Base-by-base conservation (phyloP, 1,140 invertebrate genomes). In the Philotrypesis tridentata region DNA sequence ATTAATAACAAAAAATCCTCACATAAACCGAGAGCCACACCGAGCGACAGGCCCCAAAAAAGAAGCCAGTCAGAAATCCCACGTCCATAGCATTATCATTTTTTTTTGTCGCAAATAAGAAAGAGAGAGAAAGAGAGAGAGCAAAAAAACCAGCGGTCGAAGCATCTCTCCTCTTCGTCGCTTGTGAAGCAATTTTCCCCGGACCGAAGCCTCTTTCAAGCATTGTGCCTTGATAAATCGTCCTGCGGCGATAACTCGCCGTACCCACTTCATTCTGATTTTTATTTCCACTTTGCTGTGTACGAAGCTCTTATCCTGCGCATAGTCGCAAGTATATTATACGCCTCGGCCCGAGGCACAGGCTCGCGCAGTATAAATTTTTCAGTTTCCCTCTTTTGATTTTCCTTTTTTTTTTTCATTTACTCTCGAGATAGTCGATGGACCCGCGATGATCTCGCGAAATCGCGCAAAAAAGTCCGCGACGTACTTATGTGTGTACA, bases 201-300 rank as follows among this genome's bases (percentile, higher is more conserved):
- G 12, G 48, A 21, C 14, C 21, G 14, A 14, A 60, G 27, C 6
- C 67, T 68, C 37, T 71, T 79, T 21, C 25, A 27, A 11, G 4
- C 29, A 31, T 79, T 80, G 68, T 80, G 33, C 6, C 14, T 14
- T 80, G 70, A 73, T 73, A 80, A 80, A 80, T 80, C 55, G 71
- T 27, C 17, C 5, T 55, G 21, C 48, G n/a, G 9, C 33, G 60
- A 73, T 80, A 80, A 73, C 55, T 40, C 27, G 23, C 27, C 70
- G n/a, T 63, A 25, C 6, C 68, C 29, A 8, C 7, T 12, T 23
- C 31, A 80, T 80, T 73, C 55, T 73, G 17, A 80, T 73, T 80
- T 80, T 73, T 80, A 80, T 73, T 80, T 71, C 70, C 55, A 79
- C 65, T 72, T 80, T 80, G 31, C 55, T 37, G 6, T 61, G 48